These are phyloP conservation scores for Amblyjoppa proteus DNA, from an alignment of 2,888 invertebrate species.

Conservation along the genomic window DNA sequence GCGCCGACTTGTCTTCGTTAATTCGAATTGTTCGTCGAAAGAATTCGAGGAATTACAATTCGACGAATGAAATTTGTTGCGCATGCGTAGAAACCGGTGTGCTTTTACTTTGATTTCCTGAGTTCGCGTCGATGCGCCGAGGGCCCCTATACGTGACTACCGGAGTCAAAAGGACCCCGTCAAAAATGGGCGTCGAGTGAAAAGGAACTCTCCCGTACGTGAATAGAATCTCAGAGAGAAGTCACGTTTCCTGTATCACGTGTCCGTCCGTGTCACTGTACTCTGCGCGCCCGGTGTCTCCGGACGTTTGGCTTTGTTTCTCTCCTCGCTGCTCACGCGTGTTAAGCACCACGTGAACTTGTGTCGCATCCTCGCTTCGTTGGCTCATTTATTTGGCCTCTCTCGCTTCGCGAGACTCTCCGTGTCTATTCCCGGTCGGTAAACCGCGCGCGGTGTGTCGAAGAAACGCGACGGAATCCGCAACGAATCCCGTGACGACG, in stretches of 20 bases:
- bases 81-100: not conserved
- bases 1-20: too few relatives aligned
- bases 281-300: not conserved
- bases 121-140: not conserved
- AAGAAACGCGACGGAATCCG: not conserved
- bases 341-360: constrained; percentile 28
- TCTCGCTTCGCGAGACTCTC: not conserved
- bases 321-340: constrained; percentile 11
- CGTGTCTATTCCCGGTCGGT: not conserved
- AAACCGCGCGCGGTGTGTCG: not conserved
- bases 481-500: not conserved
- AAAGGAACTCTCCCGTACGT: constrained; percentile 55
- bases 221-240: constrained; percentile 63
- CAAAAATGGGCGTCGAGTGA: constrained; percentile 32
- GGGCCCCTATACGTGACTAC: constrained; percentile 11
- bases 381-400: not conserved
- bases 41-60: too few relatives aligned
- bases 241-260: constrained; percentile 67
- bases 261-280: constrained; percentile 62
- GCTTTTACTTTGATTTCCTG: constrained; percentile 20
- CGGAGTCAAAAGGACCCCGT: constrained; percentile 27
- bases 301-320: constrained; percentile 12
- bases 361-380: not conserved
- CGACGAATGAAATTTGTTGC: too few relatives aligned
- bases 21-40: too few relatives aligned